Conservation (phyloP, 2,113 vertebrate species). For the Morone chrysops region DNA sequence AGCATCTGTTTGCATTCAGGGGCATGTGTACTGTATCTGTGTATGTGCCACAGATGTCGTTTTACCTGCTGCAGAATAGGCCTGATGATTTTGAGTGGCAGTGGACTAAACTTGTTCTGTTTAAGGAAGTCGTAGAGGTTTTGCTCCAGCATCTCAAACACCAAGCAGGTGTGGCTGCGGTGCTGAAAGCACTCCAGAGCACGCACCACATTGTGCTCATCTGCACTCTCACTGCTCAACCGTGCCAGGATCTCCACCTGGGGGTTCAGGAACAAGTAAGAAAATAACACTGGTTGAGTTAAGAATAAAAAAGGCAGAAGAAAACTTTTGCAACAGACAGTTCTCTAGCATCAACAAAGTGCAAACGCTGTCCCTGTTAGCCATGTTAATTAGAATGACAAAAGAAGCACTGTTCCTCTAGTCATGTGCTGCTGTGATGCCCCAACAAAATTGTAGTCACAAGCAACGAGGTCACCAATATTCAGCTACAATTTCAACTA, state of each 20-base stretch:
- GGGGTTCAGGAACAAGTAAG: background rate
- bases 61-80: conserved; percentile 92
- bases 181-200: conserved; percentile 98
- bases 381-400: background rate
- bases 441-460: background rate
- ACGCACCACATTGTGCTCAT: conserved; percentile 96
- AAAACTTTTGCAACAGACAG: background rate
- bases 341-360: background rate
- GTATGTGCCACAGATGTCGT: background rate
- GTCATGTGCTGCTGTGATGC: background rate
- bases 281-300: background rate
- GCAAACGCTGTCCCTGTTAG: background rate
- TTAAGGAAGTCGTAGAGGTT: conserved; percentile 98
- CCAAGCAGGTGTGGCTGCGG: conserved; percentile 94
- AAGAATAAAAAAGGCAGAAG: background rate
- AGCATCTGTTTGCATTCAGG: background rate
- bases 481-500: background rate
- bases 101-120: conserved; percentile 98
- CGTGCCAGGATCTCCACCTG: conserved; percentile 93
- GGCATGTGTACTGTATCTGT: background rate
- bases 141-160: conserved; percentile 99
- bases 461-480: background rate
- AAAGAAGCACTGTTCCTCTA: background rate
- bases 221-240: conserved; percentile 95
- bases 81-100: conserved; percentile 96